Evolutionary conservation across 2,113 vertebrate genomes (phyloP), one percentile per base, ranked within the genome.

Genomic region (Microtus richardsoni): DNA sequence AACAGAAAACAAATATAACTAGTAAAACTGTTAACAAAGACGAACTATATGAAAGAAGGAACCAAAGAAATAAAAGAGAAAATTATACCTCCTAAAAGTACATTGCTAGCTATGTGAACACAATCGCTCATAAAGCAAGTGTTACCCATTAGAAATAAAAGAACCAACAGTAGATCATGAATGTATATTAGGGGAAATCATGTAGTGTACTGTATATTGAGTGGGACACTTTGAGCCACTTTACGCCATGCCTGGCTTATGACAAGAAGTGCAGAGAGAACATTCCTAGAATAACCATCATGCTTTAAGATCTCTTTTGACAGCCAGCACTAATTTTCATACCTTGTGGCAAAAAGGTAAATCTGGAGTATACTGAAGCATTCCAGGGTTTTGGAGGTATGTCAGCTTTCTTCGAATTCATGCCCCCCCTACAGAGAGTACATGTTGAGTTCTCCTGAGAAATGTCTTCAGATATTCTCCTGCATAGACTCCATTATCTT

Each of bases 41-140:
- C 10, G 1, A 54, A 88, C 68, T 54, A 60, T 47, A 60, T 88
- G n/a, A 84, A 84, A 54, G 36, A 84, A 54, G 36, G 66, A 52
- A 87, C 36, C 33, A 52, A 24, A 44, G 60, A 60, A 64, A 41
- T 26, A 14, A 22, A 44, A 22, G 49, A 33, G 16, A 26, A n/a
- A 11, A 24, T 28, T n/a, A 26, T 33, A 68, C 39, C 0, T 41
- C 5, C 64, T 74, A 12, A 7, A 54, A 89, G 54, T 3, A 54
- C 83, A 66, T n/a, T 64, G 12, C 78, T 90, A 39, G 73, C 36
- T 84, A 41, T 16, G 4, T 39, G 8, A 89, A 73, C 30, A 80
- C 47, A 16, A 89, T 5, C 3, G 2, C n/a, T 22, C 5, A 73
- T 0, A 64, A 0, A 21, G 44, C 79, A 41, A 58, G 1, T 39